phyloP scores from a whole-genome alignment of 1,140 invertebrate genomes.

The Trichogramma pretiosum region DNA sequence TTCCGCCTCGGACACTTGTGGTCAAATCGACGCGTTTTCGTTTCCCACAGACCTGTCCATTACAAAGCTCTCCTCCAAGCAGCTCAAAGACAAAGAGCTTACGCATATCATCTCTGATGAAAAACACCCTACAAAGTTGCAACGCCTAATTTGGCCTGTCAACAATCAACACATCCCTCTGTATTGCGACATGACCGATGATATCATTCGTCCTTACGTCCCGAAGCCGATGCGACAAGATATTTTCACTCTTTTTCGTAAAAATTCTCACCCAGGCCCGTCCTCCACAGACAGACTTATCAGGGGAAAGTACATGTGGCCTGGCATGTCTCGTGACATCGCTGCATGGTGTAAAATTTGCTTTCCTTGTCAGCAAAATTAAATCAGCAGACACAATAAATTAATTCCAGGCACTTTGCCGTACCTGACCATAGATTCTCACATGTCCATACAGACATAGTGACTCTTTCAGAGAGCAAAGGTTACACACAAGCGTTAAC shows the following conservation, averaged over 20 bases:
- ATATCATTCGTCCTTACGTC: background rate
- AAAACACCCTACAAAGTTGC: no score
- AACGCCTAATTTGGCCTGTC: no score
- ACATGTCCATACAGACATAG: conserved; percentile 1
- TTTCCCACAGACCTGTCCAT: no score
- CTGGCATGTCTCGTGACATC: background rate
- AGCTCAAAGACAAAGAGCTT: no score
- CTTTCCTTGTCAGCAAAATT: background rate
- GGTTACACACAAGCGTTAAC: conserved; percentile 21
- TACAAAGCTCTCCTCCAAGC: no score
- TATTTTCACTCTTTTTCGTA: background rate
- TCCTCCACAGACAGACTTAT: background rate
- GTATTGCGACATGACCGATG: background rate
- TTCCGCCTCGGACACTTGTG: no score
- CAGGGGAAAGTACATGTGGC: background rate
- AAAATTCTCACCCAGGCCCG: no score
- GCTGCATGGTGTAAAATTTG: background rate
- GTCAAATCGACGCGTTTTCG: no score
- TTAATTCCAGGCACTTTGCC: background rate
- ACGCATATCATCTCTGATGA: no score
- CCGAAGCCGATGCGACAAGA: background rate
- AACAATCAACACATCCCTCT: no score
- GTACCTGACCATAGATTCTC: background rate
- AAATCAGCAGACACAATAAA: background rate
- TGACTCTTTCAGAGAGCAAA: background rate